Conservation (phyloP, 2,888 invertebrate genomes). For the Lamellibrachia columna region DNA sequence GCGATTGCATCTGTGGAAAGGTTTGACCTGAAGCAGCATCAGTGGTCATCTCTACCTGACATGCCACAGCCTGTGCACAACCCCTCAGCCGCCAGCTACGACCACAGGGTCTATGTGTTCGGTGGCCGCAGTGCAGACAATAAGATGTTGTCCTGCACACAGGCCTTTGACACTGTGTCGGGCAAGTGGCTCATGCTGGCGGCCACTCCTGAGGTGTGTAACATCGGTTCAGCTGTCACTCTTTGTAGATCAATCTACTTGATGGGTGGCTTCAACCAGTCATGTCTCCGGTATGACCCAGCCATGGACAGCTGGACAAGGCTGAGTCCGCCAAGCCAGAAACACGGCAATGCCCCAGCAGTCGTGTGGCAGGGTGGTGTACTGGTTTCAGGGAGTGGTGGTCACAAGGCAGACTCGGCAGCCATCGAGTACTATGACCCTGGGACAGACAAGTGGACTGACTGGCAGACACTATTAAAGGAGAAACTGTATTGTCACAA, state of each 20-base stretch:
- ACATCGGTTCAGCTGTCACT: constrained; percentile 32
- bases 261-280: constrained; percentile 31
- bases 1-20: constrained; percentile 28
- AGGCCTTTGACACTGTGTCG: constrained; percentile 33
- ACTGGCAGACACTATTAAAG: constrained; percentile 33
- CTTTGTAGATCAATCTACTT: constrained; percentile 35
- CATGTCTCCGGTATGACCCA: constrained; percentile 34
- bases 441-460: constrained; percentile 32
- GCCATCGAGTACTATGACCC: constrained; percentile 37
- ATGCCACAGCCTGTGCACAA: constrained; percentile 32
- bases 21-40: constrained; percentile 18
- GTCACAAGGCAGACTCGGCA: neutral
- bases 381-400: constrained; percentile 32
- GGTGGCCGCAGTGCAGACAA: constrained; percentile 34
- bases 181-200: constrained; percentile 30
- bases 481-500: constrained; percentile 37
- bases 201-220: constrained; percentile 35
- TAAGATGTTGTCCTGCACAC: constrained; percentile 23
- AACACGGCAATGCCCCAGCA: constrained; percentile 38
- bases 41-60: neutral
- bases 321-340: constrained; percentile 28
- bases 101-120: constrained; percentile 33
- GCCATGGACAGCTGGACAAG: constrained; percentile 31
- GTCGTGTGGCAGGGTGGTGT: constrained; percentile 35
- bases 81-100: constrained; percentile 30